Percentiles rank a stretch among this genome's conserved stretches.
Evolutionary conservation across 2,113 vertebrate genomes (phyloP).

Genomic region (Larimichthys polyactis): DNA sequence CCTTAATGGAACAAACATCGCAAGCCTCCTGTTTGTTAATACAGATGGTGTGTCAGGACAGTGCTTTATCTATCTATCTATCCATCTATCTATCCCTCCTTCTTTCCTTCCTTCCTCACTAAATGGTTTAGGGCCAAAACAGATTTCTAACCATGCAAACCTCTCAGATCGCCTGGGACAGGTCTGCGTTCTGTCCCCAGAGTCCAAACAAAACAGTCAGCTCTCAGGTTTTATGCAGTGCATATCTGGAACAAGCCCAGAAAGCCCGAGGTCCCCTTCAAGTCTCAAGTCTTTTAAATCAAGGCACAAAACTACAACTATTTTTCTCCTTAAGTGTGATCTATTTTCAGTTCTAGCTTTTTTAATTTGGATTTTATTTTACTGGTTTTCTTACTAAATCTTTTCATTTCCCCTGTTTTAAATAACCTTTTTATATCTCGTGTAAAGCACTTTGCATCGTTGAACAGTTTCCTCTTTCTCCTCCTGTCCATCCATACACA

Average conservation of each 20-base stretch:
- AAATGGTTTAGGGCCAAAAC: constrained; percentile 8
- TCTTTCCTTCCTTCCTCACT: not conserved
- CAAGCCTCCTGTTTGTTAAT: constrained; percentile 55
- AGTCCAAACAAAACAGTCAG: constrained; percentile 5
- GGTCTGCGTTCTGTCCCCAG: not conserved
- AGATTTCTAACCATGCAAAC: constrained; percentile 4
- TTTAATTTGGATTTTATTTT: not conserved
- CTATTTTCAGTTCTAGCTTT: not conserved
- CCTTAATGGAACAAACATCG: constrained; percentile 72
- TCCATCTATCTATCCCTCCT: not conserved
- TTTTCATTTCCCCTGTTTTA: not conserved
- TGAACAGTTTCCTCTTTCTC: not conserved
- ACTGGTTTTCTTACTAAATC: not conserved
- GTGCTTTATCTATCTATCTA: constrained; percentile 9
- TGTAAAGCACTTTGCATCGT: not conserved
- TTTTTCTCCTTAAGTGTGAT: no score
- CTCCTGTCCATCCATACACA: not conserved
- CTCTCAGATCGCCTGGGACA: not conserved
- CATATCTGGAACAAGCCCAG: not conserved
- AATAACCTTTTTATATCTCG: not conserved
- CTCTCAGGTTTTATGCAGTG: not conserved
- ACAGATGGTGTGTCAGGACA: constrained; percentile 49
- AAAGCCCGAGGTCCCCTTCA: not conserved
- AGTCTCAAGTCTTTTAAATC: not conserved
- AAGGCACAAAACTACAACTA: not conserved